These are phyloP conservation scores for Bothrops jararaca DNA, from an alignment of 2,113 vertebrate genomes.

Conservation along the genomic window DNA sequence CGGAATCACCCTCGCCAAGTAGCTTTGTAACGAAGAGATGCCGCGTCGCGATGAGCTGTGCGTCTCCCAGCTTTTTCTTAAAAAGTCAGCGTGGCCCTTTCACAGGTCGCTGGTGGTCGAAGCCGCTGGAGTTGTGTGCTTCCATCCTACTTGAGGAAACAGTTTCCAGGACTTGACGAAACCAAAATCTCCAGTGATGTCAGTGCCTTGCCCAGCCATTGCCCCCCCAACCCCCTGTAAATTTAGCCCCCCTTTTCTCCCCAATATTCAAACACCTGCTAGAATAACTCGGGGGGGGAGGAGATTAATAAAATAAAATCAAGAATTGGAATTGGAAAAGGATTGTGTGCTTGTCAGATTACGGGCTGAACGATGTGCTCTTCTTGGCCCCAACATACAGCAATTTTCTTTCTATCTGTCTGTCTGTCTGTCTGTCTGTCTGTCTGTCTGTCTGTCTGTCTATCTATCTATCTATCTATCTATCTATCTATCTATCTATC, in stretches of 20 bases:
- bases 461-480: background rate
- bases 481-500: background rate
- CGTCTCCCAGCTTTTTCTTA: slow-evolving; percentile 33
- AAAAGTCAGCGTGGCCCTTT: slow-evolving; percentile 24
- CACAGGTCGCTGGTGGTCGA: background rate
- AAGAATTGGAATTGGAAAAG: too few relatives aligned
- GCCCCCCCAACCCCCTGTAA: background rate
- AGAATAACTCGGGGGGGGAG: too few relatives aligned
- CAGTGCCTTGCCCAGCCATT: background rate
- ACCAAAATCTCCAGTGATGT: background rate
- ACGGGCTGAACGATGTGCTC: too few relatives aligned
- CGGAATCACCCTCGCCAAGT: slow-evolving; percentile 38
- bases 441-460: background rate
- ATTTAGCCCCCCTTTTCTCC: background rate
- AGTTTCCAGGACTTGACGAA: slow-evolving; percentile 4
- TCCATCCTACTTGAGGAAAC: slow-evolving; percentile 1
- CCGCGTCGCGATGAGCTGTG: slow-evolving; percentile 2
- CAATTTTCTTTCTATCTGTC: too few relatives aligned
- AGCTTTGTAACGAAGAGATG: slow-evolving; percentile 33
- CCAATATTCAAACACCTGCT: background rate
- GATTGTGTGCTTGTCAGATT: too few relatives aligned
- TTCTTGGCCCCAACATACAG: too few relatives aligned
- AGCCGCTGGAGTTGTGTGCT: background rate
- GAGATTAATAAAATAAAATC: too few relatives aligned
- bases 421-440: background rate